Evolutionary conservation across 2,113 vertebrate genomes (phyloP).

Genomic region (Turdus rufiventris): DNA sequence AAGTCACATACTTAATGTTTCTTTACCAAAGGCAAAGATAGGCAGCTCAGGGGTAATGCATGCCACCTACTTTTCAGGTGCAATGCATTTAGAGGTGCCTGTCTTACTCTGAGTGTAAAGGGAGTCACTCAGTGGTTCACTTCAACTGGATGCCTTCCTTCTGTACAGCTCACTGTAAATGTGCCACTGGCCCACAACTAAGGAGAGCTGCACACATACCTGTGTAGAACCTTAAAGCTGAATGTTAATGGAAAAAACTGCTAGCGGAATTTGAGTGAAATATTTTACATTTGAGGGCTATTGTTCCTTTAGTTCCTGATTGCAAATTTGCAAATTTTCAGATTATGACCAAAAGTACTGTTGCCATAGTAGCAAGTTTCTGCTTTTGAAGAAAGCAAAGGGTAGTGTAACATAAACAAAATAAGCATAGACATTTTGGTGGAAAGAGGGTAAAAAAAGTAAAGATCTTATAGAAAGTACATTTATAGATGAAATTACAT

Average conservation of each 20-base stretch:
- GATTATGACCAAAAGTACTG: background rate
- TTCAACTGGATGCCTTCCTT: background rate
- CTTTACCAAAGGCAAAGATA: background rate
- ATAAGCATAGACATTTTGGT: background rate
- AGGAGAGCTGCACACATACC: background rate
- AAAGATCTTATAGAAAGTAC: background rate
- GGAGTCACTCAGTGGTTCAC: background rate
- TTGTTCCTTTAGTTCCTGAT: background rate
- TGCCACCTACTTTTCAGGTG: background rate
- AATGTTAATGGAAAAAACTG: background rate
- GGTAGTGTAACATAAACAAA: background rate
- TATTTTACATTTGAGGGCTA: background rate
- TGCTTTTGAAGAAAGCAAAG: background rate
- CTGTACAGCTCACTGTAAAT: background rate
- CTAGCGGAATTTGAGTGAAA: background rate
- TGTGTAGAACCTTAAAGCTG: background rate
- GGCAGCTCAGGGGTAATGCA: background rate
- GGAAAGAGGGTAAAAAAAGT: background rate
- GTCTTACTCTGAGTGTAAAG: background rate
- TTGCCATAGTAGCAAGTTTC: constrained; percentile 5
- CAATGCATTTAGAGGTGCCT: background rate
- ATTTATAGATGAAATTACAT: background rate
- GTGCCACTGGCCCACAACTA: background rate
- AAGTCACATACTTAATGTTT: background rate
- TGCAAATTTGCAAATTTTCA: background rate